Evolutionary conservation across 2,797 vertebrate species (phyloP).

Genomic region (Coreius guichenoti): DNA sequence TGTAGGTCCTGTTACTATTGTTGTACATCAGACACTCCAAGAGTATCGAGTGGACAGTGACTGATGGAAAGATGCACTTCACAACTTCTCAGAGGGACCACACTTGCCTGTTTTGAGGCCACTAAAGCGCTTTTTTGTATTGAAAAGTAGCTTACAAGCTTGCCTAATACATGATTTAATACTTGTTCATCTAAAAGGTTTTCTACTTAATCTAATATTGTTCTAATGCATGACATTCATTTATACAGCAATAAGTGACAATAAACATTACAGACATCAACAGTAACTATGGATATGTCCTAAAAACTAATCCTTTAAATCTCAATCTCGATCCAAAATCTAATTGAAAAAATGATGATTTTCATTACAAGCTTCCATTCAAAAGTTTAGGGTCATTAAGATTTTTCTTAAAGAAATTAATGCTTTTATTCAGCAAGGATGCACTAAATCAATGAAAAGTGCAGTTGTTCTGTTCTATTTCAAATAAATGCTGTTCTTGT

Average conservation of each 20-base stretch:
- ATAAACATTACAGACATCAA: background rate
- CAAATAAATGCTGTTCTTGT: too few species aligned
- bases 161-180: background rate
- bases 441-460: too few species aligned
- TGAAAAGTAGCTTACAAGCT: background rate
- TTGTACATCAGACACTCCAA: background rate
- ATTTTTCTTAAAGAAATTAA: too few species aligned
- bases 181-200: background rate
- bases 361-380: too few species aligned
- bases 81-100: background rate
- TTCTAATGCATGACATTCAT: background rate
- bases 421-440: too few species aligned
- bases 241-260: background rate
- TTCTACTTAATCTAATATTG: background rate
- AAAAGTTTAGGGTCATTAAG: too few species aligned
- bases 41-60: background rate
- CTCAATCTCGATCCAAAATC: too few species aligned
- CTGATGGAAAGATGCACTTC: background rate
- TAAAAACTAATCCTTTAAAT: background rate
- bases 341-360: too few species aligned
- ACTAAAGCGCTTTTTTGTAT: background rate
- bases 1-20: background rate
- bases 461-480: too few species aligned
- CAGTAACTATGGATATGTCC: background rate
- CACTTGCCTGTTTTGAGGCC: background rate